These are phyloP conservation scores for human DNA, from an alignment of 2,113 vertebrate genomes.

Conservation along the genomic window GRCh38 chr17:70014501-70015000, in stretches of 20 bases:
- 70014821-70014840: no score
- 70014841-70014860: not conserved
- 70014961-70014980: not conserved
- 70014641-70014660: not conserved
- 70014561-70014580: not conserved
- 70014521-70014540: not conserved
- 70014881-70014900: not conserved
- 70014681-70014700: not conserved
- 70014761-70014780: not conserved
- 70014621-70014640: not conserved
- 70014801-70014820: not conserved
- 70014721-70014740: not conserved
- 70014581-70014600: not conserved
- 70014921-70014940: not conserved
- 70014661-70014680: not conserved
- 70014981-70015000: not conserved
- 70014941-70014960: not conserved
- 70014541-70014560: not conserved
- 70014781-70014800: not conserved
- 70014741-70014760: not conserved
- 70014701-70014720: not conserved
- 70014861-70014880: not conserved
- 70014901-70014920: not conserved
- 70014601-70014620: not conserved
- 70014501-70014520: not conserved